Evolutionary conservation across 2,797 vertebrate genomes (phyloP), one percentile per base, ranked within the genome.

Genomic region (Echeneis naucrates): DNA sequence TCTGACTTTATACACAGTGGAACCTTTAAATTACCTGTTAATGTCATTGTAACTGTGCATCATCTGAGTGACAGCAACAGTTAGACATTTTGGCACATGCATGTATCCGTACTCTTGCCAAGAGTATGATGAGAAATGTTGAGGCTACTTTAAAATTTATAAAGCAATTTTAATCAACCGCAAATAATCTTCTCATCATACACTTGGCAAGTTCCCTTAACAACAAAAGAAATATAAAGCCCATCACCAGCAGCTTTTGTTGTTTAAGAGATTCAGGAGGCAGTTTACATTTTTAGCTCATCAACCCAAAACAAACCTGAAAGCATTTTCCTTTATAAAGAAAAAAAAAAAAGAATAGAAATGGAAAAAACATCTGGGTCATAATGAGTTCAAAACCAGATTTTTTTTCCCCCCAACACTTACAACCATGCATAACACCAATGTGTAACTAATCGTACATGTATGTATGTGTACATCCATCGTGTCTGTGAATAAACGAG

Each of bases 401-500:
- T 30, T 17, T 44, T 33, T n/a, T 42, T n/a, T 12, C 44, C 30
- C 27, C n/a, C n/a, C n/a, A n/a, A n/a, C 9, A 17, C n/a, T 30
- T 10, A 23, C 19, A 40, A 44, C 16, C 38, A 38, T 5, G 5
- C 11, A 10, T 9, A 16, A 8, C 24, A 19, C 13, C 47, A 23
- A 19, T 37, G 19, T 8, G 8, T 33, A 5, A 30, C 30, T 30
- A 30, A 33, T 2, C 17, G 13, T 5, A 30, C 65, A 5, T 0
- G 2, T 0, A 24, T 55, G 21, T 47, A 9, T 45, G 45, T 42
- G 8, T 4, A 44, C 32, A 56, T 56, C 38, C 7, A 27, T 45
- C 19, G 32, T 19, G 38, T 45, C 44, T 51, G 40, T 40, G 10
- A 83, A 77, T 68, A 85, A 85, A 86, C 75, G 87, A 95, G 88